Base-by-base conservation (phyloP, 2,113 vertebrate genomes). In the Periophthalmus modestus region DNA sequence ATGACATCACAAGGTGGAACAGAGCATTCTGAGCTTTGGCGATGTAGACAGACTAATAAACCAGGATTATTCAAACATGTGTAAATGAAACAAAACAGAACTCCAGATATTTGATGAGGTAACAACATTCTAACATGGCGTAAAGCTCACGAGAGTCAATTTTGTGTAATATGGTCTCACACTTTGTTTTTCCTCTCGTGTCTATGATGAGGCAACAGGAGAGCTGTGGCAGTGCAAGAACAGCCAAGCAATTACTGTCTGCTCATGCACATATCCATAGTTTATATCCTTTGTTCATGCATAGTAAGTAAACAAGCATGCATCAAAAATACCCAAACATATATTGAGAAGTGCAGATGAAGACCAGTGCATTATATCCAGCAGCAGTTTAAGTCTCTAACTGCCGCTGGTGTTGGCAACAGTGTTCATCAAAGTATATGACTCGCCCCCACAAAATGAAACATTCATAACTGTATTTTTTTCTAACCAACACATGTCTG, bases 361-460 rank as follows among this genome's bases (percentile, higher is more conserved):
- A 62, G 15, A 28, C 1, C 5, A 18, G 50, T 3, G 15, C 50
- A 52, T 24, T 24, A 11, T 58, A 23, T 61, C 28, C 7, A 33
- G 15, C 24, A 80, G 66, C 68, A 58, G 78, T 84, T 77, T 69
- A 59, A 80, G 74, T 82, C 68, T 77, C 55, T 80, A 89, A 80
- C 79, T 79, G 78, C 52, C 82, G 77, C 75, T 70, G 24, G 85
- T 63, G 57, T 73, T 79, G 83, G 54, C 74, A 62, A 69, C 65
- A 84, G 71, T 85, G 80, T 73, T 85, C 77, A 87, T 89, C 87
- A 91, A 90, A 90, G 86, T 84, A 74, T 84, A 72, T 75, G 68
- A 80, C 78, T 86, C 83, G 1, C 83, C 82, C 80, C 72, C 74
- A 72, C 72, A 72, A 85, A 86, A 90, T 90, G 65, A 86, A 90